Evolutionary conservation across 2,113 vertebrate species (phyloP).

Genomic region (Mormyrus iriodes): DNA sequence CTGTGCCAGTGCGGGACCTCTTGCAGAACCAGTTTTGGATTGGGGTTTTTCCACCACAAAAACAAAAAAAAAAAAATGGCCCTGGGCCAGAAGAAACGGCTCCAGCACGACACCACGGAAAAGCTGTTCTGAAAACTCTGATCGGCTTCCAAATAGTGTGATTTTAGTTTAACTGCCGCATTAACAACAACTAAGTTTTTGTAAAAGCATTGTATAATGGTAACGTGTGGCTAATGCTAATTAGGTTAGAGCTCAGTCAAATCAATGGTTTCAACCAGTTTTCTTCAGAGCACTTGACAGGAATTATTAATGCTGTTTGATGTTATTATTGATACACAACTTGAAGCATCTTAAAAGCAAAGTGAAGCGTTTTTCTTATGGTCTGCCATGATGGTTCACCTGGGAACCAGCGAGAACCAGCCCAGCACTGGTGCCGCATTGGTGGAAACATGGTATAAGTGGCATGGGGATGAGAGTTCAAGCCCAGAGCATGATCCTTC

Average conservation of each 20-base stretch:
- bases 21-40: neutral
- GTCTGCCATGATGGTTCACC: neutral
- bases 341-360: neutral
- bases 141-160: neutral
- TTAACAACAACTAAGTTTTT: neutral
- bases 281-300: neutral
- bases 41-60: neutral
- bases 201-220: neutral
- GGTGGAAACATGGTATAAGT: neutral
- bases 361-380: neutral
- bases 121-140: neutral
- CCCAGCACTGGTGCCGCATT: neutral
- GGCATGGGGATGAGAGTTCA: neutral
- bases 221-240: neutral
- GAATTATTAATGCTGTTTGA: neutral
- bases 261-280: neutral
- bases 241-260: neutral
- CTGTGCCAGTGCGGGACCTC: neutral
- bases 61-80: neutral
- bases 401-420: neutral
- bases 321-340: neutral
- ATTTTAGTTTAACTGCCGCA: too few species aligned
- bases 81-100: neutral
- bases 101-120: neutral
- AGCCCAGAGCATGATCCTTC: neutral